These are phyloP conservation scores for Pelobates cultripes DNA, from an alignment of 2,797 vertebrate species.

Conservation along the genomic window DNA sequence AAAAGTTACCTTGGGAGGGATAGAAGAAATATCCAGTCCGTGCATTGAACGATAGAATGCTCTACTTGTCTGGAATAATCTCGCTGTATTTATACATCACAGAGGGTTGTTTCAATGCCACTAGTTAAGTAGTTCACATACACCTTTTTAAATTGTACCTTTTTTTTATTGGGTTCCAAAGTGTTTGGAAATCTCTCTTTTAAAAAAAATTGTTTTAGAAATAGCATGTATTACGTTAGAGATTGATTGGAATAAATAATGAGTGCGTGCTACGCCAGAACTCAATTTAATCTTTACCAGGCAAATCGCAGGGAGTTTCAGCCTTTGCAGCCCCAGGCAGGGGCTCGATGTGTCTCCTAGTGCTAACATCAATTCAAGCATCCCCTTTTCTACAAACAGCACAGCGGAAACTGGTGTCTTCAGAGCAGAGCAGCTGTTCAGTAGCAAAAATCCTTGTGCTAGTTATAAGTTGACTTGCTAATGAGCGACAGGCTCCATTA, in stretches of 20 bases:
- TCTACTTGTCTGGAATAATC: constrained; percentile 19
- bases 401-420: constrained; percentile 48
- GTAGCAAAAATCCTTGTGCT: constrained; percentile 47
- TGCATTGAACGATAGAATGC: constrained; percentile 24
- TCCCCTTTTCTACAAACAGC: constrained; percentile 49
- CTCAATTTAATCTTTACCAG: constrained; percentile 18
- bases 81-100: constrained; percentile 9
- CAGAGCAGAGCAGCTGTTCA: constrained; percentile 48
- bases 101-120: constrained; percentile 7
- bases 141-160: background rate
- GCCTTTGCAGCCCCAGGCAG: constrained; percentile 30
- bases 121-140: constrained; percentile 16
- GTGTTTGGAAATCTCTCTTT: background rate
- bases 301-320: constrained; percentile 25
- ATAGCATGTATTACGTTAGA: background rate
- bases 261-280: background rate
- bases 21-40: constrained; percentile 30
- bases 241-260: constrained; percentile 26
- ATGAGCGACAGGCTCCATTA: constrained; percentile 51
- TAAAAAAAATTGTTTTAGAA: background rate
- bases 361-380: constrained; percentile 47
- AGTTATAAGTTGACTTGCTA: constrained; percentile 48
- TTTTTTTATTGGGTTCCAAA: background rate
- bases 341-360: constrained; percentile 40
- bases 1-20: constrained; percentile 44